These are phyloP conservation scores for Amaurobius ferox DNA, from an alignment of 2,888 invertebrate species.

Conservation along the genomic window DNA sequence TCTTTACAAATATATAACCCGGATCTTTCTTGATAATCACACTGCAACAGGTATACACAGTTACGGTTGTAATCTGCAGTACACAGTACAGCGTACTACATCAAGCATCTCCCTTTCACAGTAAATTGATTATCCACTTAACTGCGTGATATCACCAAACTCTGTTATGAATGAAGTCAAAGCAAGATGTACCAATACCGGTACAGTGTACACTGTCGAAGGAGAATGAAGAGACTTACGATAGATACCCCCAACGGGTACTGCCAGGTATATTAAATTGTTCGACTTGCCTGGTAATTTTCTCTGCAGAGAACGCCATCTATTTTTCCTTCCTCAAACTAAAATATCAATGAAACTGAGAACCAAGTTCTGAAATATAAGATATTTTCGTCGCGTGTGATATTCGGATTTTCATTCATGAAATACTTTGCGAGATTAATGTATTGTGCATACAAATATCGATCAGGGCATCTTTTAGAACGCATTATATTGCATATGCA, in stretches of 20 bases:
- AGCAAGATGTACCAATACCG: neutral
- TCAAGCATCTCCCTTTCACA: neutral
- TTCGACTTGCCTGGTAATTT: constrained; percentile 59
- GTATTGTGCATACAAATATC: too few species aligned
- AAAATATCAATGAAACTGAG: constrained; percentile 30
- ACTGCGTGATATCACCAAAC: too few species aligned
- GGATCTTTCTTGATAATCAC: neutral
- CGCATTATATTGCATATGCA: too few species aligned
- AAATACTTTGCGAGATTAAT: neutral
- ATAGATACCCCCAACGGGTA: constrained; percentile 21
- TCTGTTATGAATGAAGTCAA: too few species aligned
- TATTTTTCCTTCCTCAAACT: constrained; percentile 20
- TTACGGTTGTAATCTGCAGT: neutral
- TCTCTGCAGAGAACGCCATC: constrained; percentile 51
- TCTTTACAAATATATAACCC: neutral
- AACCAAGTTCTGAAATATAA: neutral
- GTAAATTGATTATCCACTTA: too few species aligned
- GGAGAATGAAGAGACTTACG: neutral
- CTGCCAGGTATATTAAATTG: constrained; percentile 64
- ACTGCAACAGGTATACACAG: constrained; percentile 8
- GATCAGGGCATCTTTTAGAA: too few species aligned
- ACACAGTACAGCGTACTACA: neutral
- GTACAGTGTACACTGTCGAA: neutral
- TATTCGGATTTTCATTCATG: neutral
- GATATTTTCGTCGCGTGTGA: neutral